Percentiles rank a stretch among this genome's conserved stretches.
These are phyloP conservation scores for Shargacucullia verbasci DNA, from an alignment of 2,888 invertebrate species.

Conservation along the genomic window DNA sequence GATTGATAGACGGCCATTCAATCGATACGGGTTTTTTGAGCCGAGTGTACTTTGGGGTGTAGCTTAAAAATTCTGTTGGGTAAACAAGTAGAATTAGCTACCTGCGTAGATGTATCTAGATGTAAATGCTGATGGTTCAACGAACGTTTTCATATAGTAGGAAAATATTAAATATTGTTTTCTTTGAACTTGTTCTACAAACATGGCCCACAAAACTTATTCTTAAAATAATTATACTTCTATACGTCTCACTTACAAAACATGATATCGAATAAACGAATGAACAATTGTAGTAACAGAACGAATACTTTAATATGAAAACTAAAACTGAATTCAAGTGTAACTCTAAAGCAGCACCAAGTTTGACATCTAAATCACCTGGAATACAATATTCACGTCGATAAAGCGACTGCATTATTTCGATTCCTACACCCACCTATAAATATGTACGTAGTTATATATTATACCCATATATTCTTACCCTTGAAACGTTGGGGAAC, in stretches of 20 bases:
- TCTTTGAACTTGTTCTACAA: no score
- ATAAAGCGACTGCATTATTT: constrained; percentile 73
- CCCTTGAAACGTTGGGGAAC: constrained; percentile 87
- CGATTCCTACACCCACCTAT: constrained; percentile 64
- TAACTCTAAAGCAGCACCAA: constrained; percentile 19
- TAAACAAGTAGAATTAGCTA: constrained; percentile 20
- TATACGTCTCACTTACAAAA: no score
- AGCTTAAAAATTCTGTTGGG: constrained; percentile 43
- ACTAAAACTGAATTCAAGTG: not conserved
- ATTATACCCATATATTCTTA: constrained; percentile 82
- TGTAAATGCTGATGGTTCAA: no score
- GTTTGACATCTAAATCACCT: constrained; percentile 52
- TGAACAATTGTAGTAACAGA: no score
- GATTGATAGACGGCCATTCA: constrained; percentile 65
- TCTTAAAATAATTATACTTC: no score
- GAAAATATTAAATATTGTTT: no score
- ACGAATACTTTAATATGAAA: not conserved
- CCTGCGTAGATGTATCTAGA: no score
- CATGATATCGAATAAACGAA: no score
- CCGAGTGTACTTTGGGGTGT: constrained; percentile 38
- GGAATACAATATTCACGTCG: constrained; percentile 66
- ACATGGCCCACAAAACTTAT: no score
- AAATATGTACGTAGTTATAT: constrained; percentile 70
- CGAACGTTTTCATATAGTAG: no score
- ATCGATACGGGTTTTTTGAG: constrained; percentile 62